Evolutionary conservation across 2,113 vertebrate genomes (phyloP).

Genomic region (Peromyscus polionotus): DNA sequence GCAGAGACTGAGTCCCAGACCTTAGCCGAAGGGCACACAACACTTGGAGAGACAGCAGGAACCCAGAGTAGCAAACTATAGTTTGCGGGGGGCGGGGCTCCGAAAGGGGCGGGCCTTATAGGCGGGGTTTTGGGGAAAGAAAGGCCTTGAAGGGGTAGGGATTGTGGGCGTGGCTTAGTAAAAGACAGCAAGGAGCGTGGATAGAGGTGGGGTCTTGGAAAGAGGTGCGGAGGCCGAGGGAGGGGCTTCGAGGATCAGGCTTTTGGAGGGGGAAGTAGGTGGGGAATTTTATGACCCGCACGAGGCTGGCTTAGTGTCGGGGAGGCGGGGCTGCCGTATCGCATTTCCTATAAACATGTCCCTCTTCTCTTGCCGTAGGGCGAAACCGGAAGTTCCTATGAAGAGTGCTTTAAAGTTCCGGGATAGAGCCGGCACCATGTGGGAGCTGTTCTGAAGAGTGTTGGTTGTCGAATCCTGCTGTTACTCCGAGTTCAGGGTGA

Average conservation of each 20-base stretch:
- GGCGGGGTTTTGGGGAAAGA: not conserved
- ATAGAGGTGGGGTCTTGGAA: no score
- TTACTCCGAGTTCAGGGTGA: not conserved
- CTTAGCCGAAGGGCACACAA: fast-evolving
- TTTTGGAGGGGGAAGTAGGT: not conserved
- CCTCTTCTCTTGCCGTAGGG: constrained; percentile 68
- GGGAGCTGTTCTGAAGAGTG: not conserved
- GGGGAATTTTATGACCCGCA: not conserved
- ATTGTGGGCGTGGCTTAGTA: not conserved
- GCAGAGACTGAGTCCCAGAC: not conserved
- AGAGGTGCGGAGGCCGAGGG: no score
- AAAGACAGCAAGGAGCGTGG: no score
- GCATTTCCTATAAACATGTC: not conserved
- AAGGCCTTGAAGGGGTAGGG: no score
- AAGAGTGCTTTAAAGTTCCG: constrained; percentile 3
- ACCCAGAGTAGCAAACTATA: fast-evolving
- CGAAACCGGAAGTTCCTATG: constrained; percentile 5
- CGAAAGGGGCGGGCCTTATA: no score
- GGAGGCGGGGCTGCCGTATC: not conserved
- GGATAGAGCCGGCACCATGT: constrained; percentile 41
- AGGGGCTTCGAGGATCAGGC: not conserved
- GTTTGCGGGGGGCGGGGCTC: no score
- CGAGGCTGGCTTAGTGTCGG: fast-evolving
- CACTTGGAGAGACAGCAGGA: fast-evolving
- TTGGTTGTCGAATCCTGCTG: fast-evolving